Base-by-base conservation (phyloP, 2,113 vertebrate genomes). In the Holacanthus passer region DNA sequence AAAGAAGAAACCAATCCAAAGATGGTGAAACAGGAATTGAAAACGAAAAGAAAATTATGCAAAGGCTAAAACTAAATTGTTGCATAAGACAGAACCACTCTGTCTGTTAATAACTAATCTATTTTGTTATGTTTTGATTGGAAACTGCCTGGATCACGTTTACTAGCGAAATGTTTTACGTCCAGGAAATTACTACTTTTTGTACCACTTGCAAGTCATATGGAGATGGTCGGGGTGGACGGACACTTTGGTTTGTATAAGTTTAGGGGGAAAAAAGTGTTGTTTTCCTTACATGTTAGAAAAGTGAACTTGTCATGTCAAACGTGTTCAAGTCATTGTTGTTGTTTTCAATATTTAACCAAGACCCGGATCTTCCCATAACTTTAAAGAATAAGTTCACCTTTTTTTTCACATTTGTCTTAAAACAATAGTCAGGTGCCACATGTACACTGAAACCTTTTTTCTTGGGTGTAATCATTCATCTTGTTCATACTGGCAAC, bases 71-170 rank as follows among this genome's bases (percentile, higher is more conserved):
- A 53, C 19, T 55, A n/a, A 14, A 75, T 10, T 74, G 16, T 8
- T 29, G 5, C 19, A 20, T 2, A 7, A 7, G 13, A 27, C 10
- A 39, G n/a, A 3, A 76, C 35, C 41, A 41, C 19, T 13, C 29
- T 7, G 20, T 31, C 24, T 45, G n/a, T 8, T 12, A 47, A 69
- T 24, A 53, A 16, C 29, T 62, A 48, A 20, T 50, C 63, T 19
- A 43, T 12, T 74, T 16, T 74, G 22, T 37, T 50, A 73, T 4
- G 1, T 43, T 41, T 75, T 53, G 32, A 68, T 68, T 48, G 12
- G 47, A 39, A 70, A 70, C 31, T 37, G 19, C 19, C 10, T 37
- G 19, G 4, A 13, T 60, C 32, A 37, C 1, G 4, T 12, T 60
- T 19, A 60, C 32, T 1, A 20, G 58, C 31, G 13, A 5, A 27